These are phyloP conservation scores for Heterotis niloticus DNA, from an alignment of 2,113 vertebrate species.

Conservation along the genomic window DNA sequence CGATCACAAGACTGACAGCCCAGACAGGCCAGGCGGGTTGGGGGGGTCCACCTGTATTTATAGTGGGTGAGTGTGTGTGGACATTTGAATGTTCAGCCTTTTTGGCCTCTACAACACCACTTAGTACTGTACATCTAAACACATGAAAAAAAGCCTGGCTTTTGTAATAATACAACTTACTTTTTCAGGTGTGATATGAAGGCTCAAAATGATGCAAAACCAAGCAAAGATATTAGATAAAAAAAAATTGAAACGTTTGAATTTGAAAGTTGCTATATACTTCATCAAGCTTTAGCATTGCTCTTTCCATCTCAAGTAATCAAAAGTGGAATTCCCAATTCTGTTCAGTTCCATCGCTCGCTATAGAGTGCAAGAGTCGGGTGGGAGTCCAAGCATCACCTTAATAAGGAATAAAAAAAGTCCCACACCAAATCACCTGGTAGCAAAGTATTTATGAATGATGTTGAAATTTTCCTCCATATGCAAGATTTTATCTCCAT, in stretches of 20 bases:
- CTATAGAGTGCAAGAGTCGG: background rate
- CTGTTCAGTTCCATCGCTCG: background rate
- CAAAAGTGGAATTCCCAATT: background rate
- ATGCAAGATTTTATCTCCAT: constrained; percentile 6
- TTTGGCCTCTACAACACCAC: background rate
- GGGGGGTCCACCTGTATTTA: constrained; percentile 17
- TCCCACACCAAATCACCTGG: background rate
- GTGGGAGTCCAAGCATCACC: background rate
- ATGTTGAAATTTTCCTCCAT: background rate
- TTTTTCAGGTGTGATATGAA: background rate
- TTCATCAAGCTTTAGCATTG: background rate
- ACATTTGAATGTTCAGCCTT: background rate
- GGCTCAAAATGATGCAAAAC: no score
- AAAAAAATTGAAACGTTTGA: background rate
- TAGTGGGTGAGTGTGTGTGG: background rate
- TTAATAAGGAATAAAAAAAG: constrained; percentile 20
- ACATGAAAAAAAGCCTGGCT: no score
- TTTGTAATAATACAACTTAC: background rate
- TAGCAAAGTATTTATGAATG: background rate
- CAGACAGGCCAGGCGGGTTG: background rate
- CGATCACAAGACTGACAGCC: constrained; percentile 40
- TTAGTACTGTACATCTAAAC: background rate
- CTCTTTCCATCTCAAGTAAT: background rate
- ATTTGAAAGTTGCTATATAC: background rate
- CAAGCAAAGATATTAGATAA: no score